A percentile compares a stretch with the other conserved stretches of the same genome.
phyloP scores from a whole-genome alignment of 64 coral and sea anemone species.

The Montipora capricornis region DNA sequence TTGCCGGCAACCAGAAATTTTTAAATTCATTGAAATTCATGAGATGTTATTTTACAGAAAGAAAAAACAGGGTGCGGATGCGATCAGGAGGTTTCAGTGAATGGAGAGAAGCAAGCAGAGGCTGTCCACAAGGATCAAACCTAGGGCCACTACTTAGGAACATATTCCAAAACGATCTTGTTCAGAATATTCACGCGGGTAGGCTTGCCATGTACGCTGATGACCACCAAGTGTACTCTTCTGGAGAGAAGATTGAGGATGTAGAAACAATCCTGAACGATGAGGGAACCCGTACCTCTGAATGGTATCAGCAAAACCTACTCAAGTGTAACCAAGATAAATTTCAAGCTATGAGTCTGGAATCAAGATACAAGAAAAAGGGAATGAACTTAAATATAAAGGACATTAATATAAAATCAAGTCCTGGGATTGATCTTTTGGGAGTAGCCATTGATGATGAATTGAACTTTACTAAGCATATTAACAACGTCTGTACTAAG shows the following conservation, averaged over 20 bases:
- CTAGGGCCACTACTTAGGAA: not conserved
- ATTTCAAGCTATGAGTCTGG: too few relatives aligned
- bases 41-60: conserved; percentile 7
- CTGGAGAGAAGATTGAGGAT: conserved; percentile 7
- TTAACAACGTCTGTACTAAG: too few relatives aligned
- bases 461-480: too few relatives aligned
- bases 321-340: not conserved
- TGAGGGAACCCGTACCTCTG: not conserved
- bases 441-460: too few relatives aligned
- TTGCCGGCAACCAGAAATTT: too few relatives aligned
- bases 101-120: conserved; percentile 33
- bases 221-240: not conserved
- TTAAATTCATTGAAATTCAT: too few relatives aligned
- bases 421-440: too few relatives aligned
- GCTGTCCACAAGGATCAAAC: conserved; percentile 16
- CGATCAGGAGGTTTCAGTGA: conserved; percentile 5
- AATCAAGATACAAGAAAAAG: too few relatives aligned
- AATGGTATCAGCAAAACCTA: conserved; percentile 12
- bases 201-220: not conserved
- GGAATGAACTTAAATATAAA: too few relatives aligned
- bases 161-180: not conserved
- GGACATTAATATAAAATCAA: too few relatives aligned
- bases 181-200: not conserved
- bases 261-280: not conserved
- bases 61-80: conserved; percentile 18